phyloP scores from a whole-genome alignment of 2,113 vertebrate species.

The Pseudonaja textilis region DNA sequence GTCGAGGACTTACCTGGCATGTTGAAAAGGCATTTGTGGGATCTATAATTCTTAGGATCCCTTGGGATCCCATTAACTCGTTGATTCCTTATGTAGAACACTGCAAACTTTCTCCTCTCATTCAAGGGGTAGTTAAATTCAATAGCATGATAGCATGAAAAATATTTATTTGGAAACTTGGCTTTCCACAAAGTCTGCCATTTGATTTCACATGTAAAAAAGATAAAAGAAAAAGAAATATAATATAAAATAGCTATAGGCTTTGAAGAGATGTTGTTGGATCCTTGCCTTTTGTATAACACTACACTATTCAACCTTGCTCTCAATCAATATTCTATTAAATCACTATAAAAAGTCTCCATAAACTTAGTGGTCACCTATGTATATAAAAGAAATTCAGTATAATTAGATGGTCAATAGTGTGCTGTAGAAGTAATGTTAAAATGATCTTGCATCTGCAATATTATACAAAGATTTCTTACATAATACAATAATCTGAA shows the following conservation, averaged over 20 bases:
- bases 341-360: constrained; percentile 90
- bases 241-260: constrained; percentile 72
- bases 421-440: constrained; percentile 78
- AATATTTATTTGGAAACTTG: constrained; percentile 53
- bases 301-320: constrained; percentile 94
- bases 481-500: constrained; percentile 27
- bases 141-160: constrained; percentile 57
- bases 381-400: constrained; percentile 90
- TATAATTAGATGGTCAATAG: constrained; percentile 89
- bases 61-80: background rate
- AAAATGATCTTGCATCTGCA: constrained; percentile 72
- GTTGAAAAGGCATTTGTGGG: background rate
- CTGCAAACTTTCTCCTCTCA: constrained; percentile 37
- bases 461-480: constrained; percentile 51
- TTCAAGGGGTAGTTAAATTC: constrained; percentile 51
- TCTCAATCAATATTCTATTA: constrained; percentile 99
- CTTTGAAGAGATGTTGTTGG: constrained; percentile 66
- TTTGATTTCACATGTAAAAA: constrained; percentile 56
- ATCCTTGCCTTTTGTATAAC: constrained; percentile 94
- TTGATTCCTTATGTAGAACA: constrained; percentile 24
- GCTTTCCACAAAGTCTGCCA: constrained; percentile 47
- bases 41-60: background rate
- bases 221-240: constrained; percentile 54
- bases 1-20: background rate
- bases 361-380: constrained; percentile 89